Conservation (phyloP, 2,113 vertebrate genomes). For the Apteryx owenii region DNA sequence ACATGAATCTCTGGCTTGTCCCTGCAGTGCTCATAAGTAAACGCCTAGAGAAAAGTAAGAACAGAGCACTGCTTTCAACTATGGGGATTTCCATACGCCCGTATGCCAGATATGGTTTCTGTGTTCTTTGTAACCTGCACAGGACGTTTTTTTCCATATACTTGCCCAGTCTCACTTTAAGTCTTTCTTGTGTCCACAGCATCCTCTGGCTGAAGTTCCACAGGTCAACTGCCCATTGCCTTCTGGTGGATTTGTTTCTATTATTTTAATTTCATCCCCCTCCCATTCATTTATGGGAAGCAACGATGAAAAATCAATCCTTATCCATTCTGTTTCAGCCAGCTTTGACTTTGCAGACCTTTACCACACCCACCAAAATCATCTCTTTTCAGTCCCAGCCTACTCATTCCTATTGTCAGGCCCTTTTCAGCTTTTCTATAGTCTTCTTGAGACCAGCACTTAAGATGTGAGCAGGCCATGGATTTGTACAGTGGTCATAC, state of each 20-base stretch:
- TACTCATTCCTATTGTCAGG: background rate
- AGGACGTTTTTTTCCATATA: background rate
- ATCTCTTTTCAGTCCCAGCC: background rate
- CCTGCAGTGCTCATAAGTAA: background rate
- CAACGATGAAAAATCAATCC: background rate
- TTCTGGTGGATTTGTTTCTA: background rate
- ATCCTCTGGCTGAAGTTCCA: background rate
- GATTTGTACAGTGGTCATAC: background rate
- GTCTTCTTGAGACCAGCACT: background rate
- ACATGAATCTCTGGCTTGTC: background rate
- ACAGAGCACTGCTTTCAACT: background rate
- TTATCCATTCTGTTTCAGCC: background rate
- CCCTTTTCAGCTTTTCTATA: background rate
- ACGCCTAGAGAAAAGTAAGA: background rate
- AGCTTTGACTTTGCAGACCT: background rate
- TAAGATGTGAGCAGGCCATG: background rate
- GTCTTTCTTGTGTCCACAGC: background rate
- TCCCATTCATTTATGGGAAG: fast-evolving
- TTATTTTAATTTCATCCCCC: background rate
- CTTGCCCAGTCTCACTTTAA: background rate
- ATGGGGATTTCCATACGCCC: background rate
- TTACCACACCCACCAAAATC: background rate
- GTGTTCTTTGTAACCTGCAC: background rate
- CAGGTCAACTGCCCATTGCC: background rate
- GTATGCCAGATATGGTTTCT: background rate